These are phyloP conservation scores for Poecilia velifera DNA, from an alignment of 2,797 vertebrate genomes.

Conservation along the genomic window DNA sequence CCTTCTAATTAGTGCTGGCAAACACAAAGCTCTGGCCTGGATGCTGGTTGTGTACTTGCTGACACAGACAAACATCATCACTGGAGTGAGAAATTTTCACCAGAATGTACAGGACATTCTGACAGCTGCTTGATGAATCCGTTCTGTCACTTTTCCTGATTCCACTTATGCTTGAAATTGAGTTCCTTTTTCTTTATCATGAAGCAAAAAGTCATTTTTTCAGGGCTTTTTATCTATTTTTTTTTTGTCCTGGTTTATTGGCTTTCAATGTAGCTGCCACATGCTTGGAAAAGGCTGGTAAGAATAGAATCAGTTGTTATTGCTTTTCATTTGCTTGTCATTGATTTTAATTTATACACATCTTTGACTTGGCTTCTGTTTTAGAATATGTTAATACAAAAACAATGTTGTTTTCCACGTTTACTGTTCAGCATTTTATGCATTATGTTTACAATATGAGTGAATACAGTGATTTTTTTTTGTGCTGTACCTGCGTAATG, in stretches of 20 bases:
- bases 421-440: neutral
- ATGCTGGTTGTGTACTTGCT: constrained; percentile 1
- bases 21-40: constrained; percentile 41
- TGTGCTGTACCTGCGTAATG: too few species aligned
- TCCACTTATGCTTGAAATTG: neutral
- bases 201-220: neutral
- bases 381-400: neutral
- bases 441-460: neutral
- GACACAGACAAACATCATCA: constrained; percentile 27
- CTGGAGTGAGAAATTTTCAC: constrained; percentile 45
- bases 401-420: neutral
- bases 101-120: constrained; percentile 10
- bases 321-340: neutral
- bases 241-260: neutral
- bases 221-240: neutral
- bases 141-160: neutral
- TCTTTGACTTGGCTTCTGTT: neutral
- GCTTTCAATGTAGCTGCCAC: neutral
- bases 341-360: neutral
- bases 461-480: neutral
- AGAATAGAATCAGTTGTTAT: neutral
- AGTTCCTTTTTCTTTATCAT: neutral
- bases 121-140: neutral
- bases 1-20: constrained; percentile 63
- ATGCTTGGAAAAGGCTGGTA: neutral